A percentile compares a stretch with the other conserved stretches of the same genome.
phyloP scores from a whole-genome alignment of 2,888 invertebrate species.

The Tinea pellionella region DNA sequence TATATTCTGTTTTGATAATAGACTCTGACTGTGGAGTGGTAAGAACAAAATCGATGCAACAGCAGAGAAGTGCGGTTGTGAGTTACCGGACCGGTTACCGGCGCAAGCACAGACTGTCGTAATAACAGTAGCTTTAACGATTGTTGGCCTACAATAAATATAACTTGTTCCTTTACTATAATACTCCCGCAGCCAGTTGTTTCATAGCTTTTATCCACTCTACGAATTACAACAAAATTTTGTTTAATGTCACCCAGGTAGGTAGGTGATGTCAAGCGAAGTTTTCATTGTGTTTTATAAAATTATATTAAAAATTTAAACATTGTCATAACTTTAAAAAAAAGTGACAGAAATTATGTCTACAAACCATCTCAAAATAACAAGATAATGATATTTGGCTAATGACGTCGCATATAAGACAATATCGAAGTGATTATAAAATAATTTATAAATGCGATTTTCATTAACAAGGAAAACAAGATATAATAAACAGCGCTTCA shows the following conservation, averaged over 20 bases:
- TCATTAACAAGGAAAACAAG: not conserved
- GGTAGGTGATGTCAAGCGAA: not conserved
- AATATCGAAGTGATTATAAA: not conserved
- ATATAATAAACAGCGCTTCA: not conserved
- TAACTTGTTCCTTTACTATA: constrained; percentile 38
- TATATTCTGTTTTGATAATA: constrained; percentile 16
- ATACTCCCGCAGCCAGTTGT: constrained; percentile 19
- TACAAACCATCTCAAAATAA: not conserved
- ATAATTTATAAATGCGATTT: not conserved
- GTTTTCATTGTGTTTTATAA: too few species aligned
- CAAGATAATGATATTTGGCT: not conserved
- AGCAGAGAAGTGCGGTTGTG: not conserved
- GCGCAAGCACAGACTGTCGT: constrained; percentile 26
- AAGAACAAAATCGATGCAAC: constrained; percentile 38
- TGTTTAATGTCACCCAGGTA: too few species aligned
- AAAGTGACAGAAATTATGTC: not conserved
- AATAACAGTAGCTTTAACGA: constrained; percentile 60
- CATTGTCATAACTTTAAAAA: not conserved
- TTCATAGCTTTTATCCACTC: constrained; percentile 18
- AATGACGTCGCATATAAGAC: not conserved
- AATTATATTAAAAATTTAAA: not conserved
- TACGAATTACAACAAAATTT: constrained; percentile 16
- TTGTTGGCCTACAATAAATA: constrained; percentile 52
- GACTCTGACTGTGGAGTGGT: constrained; percentile 29
- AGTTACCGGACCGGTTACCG: constrained; percentile 38